These are phyloP conservation scores for Listronotus oregonensis DNA, from an alignment of 1,140 invertebrate genomes.

Conservation along the genomic window DNA sequence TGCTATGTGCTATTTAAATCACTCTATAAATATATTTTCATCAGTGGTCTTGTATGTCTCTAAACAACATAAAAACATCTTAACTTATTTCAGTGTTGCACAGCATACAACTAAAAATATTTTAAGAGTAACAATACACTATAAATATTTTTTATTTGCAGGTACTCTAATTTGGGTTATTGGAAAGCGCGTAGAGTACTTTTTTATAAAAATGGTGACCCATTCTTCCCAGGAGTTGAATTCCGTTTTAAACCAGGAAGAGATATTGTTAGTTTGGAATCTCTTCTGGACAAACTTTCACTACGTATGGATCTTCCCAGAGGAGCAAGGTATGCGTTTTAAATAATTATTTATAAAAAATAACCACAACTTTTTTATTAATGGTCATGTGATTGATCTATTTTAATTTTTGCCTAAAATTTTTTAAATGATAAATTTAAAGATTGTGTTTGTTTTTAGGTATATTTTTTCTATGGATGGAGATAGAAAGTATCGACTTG, in stretches of 20 bases:
- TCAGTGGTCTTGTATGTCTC: too few species aligned
- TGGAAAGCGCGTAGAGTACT: conserved; percentile 85
- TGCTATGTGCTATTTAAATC: background rate
- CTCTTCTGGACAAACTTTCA: conserved; percentile 82
- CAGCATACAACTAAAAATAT: too few species aligned
- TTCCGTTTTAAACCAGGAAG: conserved; percentile 86
- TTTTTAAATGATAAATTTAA: too few species aligned
- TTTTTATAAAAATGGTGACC: conserved; percentile 93
- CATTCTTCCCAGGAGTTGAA: conserved; percentile 86
- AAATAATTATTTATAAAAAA: too few species aligned
- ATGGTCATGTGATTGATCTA: background rate
- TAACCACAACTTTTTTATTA: background rate
- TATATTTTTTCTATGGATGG: conserved; percentile 93
- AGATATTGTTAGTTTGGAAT: conserved; percentile 85
- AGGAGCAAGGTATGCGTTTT: conserved; percentile 61
- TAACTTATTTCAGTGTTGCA: too few species aligned
- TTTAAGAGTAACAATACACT: too few species aligned
- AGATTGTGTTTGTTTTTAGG: conserved; percentile 49
- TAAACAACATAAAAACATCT: too few species aligned
- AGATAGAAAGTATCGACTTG: conserved; percentile 77
- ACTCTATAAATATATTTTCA: too few species aligned
- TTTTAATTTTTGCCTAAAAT: too few species aligned
- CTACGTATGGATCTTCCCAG: conserved; percentile 79
- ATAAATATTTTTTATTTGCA: background rate
- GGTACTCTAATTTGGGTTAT: conserved; percentile 69